A percentile compares a stretch with the other conserved stretches of the same genome.
phyloP scores from a whole-genome alignment of 2,888 invertebrate species.

The Gymnosoma rotundatum region DNA sequence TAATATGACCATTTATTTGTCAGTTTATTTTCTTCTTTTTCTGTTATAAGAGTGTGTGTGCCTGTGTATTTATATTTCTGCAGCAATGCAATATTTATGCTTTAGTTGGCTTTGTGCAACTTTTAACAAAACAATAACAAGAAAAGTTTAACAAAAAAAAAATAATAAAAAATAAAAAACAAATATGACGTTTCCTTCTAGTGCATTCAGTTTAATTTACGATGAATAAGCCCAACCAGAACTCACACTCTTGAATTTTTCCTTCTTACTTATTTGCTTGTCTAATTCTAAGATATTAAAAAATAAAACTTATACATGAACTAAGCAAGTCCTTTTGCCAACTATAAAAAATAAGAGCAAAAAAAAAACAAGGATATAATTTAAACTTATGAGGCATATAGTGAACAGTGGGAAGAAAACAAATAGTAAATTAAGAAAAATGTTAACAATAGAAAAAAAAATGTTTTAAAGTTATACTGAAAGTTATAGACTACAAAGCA shows the following conservation, averaged over 20 bases:
- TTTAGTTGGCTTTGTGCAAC: conserved; percentile 49
- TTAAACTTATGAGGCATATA: conserved; percentile 47
- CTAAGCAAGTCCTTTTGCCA: conserved; percentile 54
- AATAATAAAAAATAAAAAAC: conserved; percentile 5
- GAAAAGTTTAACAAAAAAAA: not conserved
- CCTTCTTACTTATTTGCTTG: conserved; percentile 65
- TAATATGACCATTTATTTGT: conserved; percentile 49
- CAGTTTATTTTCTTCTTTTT: not conserved
- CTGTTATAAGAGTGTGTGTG: not conserved
- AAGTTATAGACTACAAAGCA: no score
- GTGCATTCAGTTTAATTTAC: conserved; percentile 38
- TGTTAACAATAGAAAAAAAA: no score
- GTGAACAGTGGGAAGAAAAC: conserved; percentile 3
- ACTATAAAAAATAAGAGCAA: conserved; percentile 29
- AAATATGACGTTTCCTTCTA: conserved; percentile 59
- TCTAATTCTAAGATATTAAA: conserved; percentile 73
- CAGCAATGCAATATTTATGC: conserved; percentile 29
- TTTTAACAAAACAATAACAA: conserved; percentile 37
- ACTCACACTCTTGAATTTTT: conserved; percentile 45
- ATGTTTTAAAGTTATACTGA: no score
- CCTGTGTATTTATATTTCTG: not conserved
- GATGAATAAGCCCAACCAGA: conserved; percentile 39
- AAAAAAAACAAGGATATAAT: conserved; percentile 43
- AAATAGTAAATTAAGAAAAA: not conserved
- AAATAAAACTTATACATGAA: conserved; percentile 65